phyloP scores from a whole-genome alignment of 2,797 vertebrate genomes.

The Morelia viridis region DNA sequence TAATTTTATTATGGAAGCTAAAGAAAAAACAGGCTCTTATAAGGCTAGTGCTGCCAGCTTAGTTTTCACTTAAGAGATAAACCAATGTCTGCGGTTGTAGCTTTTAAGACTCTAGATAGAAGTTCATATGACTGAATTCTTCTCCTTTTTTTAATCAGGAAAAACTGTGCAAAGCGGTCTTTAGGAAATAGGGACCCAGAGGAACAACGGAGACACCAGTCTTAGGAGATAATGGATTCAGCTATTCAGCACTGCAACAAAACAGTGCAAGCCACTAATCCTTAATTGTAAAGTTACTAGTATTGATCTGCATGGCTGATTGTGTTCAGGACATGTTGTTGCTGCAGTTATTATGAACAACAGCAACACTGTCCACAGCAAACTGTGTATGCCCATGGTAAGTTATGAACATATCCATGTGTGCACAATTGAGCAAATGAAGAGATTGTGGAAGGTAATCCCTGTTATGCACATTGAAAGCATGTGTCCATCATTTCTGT shows the following conservation, averaged over 20 bases:
- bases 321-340: background rate
- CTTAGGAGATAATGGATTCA: background rate
- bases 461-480: background rate
- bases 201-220: background rate
- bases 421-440: background rate
- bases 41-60: background rate
- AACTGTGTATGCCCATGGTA: background rate
- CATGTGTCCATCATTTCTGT: background rate
- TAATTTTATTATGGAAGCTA: background rate
- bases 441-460: background rate
- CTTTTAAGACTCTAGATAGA: background rate
- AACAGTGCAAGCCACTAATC: background rate
- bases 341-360: background rate
- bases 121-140: background rate
- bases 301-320: background rate
- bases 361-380: background rate
- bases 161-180: background rate
- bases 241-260: background rate
- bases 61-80: accelerated
- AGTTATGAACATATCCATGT: background rate
- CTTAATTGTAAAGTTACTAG: background rate
- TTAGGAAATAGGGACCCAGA: background rate
- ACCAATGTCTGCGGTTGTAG: background rate
- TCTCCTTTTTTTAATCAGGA: background rate
- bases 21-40: accelerated